phyloP scores from a whole-genome alignment of 2,797 vertebrate genomes.

The Typhlichthys subterraneus region DNA sequence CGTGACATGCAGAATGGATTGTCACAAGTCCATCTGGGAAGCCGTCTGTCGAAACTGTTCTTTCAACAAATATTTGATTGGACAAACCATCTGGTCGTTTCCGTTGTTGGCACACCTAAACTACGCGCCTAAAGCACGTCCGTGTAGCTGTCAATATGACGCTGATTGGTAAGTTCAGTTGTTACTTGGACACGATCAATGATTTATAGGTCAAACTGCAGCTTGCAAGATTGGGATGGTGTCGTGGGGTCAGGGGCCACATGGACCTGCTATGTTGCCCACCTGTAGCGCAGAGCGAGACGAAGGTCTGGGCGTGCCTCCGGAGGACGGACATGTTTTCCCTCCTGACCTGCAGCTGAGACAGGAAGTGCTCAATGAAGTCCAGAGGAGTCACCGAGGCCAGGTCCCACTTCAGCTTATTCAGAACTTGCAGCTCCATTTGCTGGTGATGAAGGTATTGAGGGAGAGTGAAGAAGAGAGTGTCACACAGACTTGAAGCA shows the following conservation, averaged over 20 bases:
- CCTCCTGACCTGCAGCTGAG: constrained; percentile 85
- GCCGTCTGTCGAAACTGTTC: too few species aligned
- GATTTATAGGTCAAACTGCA: too few species aligned
- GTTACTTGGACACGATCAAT: too few species aligned
- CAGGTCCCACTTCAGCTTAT: constrained; percentile 96
- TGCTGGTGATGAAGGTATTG: constrained; percentile 71
- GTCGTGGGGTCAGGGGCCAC: neutral
- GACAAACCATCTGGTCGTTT: too few species aligned
- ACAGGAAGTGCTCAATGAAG: constrained; percentile 94
- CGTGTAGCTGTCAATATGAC: too few species aligned
- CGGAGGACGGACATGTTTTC: constrained; percentile 87
- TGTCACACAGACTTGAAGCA: neutral
- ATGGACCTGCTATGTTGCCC: constrained; percentile 42
- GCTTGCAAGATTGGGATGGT: too few species aligned
- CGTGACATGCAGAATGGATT: too few species aligned
- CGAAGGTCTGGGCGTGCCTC: constrained; percentile 95
- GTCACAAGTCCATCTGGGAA: too few species aligned
- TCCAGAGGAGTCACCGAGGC: constrained; percentile 92
- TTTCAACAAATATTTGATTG: too few species aligned
- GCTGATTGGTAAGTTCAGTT: too few species aligned
- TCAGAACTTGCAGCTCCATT: constrained; percentile 92
- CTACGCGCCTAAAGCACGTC: too few species aligned
- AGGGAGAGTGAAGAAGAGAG: constrained; percentile 12
- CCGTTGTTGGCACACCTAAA: too few species aligned
- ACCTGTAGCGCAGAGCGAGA: constrained; percentile 96